Percentiles rank a stretch among this genome's conserved stretches.
phyloP scores from a whole-genome alignment of 2,888 invertebrate species.

The Drosophila koepferae region DNA sequence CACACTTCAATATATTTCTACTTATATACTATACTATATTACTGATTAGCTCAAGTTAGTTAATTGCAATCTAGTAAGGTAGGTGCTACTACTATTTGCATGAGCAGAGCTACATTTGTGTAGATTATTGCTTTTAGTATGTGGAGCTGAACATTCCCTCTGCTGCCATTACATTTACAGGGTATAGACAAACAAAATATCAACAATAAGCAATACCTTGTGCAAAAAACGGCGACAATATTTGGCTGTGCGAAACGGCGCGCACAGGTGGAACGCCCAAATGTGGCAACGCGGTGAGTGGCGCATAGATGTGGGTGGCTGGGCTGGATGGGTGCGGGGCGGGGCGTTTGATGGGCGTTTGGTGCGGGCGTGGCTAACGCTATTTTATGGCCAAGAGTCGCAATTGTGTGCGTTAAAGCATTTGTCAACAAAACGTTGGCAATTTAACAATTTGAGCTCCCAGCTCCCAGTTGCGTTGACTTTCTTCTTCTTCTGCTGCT shows the following conservation, averaged over 20 bases:
- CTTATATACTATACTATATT: no score
- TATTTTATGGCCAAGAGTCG: conserved; percentile 15
- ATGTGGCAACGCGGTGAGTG: neutral
- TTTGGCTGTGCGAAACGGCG: conserved; percentile 12
- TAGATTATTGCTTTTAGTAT: no score
- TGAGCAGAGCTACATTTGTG: no score
- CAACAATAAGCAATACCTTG: conserved; percentile 6
- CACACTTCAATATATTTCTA: no score
- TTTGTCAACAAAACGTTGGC: conserved; percentile 72
- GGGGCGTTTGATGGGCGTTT: neutral
- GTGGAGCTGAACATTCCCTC: no score
- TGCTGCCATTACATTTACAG: neutral
- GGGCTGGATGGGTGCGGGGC: neutral
- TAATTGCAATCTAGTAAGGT: no score
- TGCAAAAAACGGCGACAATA: conserved; percentile 38
- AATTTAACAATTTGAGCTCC: conserved; percentile 49
- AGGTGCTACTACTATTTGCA: no score
- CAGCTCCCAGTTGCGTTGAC: conserved; percentile 15
- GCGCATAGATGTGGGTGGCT: neutral
- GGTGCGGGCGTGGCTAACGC: conserved; percentile 4
- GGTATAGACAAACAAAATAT: conserved; percentile 6
- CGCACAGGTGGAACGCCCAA: conserved; percentile 12
- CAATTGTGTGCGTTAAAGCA: conserved; percentile 46
- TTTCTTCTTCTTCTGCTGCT: conserved; percentile 20
- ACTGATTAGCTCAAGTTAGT: no score